Base-by-base conservation (phyloP, 2,113 vertebrate genomes). In the Neofelis nebulosa region DNA sequence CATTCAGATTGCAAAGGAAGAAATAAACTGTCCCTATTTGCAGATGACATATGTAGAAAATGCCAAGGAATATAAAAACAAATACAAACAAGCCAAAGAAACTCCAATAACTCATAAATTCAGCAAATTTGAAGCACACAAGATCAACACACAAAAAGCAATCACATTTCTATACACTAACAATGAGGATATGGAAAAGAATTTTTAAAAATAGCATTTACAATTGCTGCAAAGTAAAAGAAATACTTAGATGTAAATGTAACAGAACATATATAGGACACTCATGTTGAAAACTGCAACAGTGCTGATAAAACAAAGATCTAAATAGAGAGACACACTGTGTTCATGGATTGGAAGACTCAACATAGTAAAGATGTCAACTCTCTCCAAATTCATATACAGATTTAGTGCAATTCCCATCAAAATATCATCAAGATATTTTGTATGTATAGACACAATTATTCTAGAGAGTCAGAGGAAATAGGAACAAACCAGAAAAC, bases 301-400 rank as follows among this genome's bases (percentile, higher is more conserved):
- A 95, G 71, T 50, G 38, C 41, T 91, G 57, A 93, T 81, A 10
- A 93, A 97, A 73, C 55, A 97, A 97, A 95, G 7, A 81, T 52
- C 61, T 84, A 96, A 93, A 95, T 41, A 27, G 48, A 71, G 71
- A 93, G 33, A 80, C 7, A 95, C 33, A 78, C 23, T 73, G 38
- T 88, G 23, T 80, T 89, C n/a, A 81, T 82, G 66, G n/a, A 71
- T 89, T 85, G 29, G 41, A 95, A 95, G 57, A 84, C 13, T 96
- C 48, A 85, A 76, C 41, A 71, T 29, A 82, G 66, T 50, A 81
- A 90, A 93, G 11, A 38, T 38, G 69, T 52, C 48, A 95, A 69
- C 61, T 91, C 50, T 85, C 11, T 3, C 82, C 31, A 83, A 93
- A 80, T 84, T 95, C 27, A 65, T 61, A 82, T 65, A 85, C 15